These are phyloP conservation scores for Incurvaria masculella DNA, from an alignment of 2,888 invertebrate species.

Conservation along the genomic window DNA sequence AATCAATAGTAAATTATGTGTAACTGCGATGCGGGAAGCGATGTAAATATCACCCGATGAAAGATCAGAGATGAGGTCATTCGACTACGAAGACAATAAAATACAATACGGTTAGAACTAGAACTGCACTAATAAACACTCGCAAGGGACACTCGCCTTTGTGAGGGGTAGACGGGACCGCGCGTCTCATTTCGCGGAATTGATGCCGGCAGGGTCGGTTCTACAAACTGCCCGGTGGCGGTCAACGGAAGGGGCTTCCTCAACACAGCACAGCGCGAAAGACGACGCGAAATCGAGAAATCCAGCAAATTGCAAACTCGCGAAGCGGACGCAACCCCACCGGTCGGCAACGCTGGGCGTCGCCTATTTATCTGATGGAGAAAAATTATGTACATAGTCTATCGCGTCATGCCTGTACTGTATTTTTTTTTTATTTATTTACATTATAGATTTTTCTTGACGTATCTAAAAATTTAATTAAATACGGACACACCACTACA, in stretches of 20 bases:
- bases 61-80: background rate
- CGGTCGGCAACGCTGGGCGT: constrained; percentile 2
- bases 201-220: background rate
- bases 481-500: too few species aligned
- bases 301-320: background rate
- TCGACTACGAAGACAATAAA: background rate
- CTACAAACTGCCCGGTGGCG: background rate
- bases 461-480: too few species aligned
- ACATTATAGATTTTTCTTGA: too few species aligned
- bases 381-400: too few species aligned
- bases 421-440: too few species aligned
- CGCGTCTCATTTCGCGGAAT: background rate
- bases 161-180: background rate
- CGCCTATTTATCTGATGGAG: too few species aligned
- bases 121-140: background rate
- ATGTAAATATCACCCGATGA: too few species aligned
- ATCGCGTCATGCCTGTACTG: too few species aligned
- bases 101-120: background rate
- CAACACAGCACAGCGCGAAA: background rate
- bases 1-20: too few species aligned
- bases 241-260: background rate
- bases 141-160: background rate
- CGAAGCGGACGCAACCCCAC: background rate
- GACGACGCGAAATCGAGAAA: background rate
- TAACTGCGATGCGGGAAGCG: too few species aligned